A percentile compares a stretch with the other conserved stretches of the same genome.
Evolutionary conservation across 2,797 vertebrate genomes (phyloP).

Genomic region (Neomorphus geoffroyi): DNA sequence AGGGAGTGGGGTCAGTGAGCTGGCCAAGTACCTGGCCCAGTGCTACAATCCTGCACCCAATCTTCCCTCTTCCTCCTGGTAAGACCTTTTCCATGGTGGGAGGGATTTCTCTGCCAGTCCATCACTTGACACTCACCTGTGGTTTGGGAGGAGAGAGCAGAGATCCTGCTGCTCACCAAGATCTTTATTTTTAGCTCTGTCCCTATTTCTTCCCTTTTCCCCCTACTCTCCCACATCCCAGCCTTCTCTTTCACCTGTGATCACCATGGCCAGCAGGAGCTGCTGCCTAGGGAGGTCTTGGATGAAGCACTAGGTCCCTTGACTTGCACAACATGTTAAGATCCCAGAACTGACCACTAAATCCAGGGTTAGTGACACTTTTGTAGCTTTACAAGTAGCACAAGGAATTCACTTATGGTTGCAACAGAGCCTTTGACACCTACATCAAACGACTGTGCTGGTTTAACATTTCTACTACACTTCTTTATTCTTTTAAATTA

Average conservation of each 20-base stretch:
- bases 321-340: not conserved
- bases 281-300: not conserved
- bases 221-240: not conserved
- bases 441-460: not conserved
- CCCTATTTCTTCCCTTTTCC: not conserved
- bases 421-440: not conserved
- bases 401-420: accelerated
- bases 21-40: not conserved
- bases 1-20: accelerated
- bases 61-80: not conserved
- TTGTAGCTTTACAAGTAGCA: not conserved
- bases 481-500: slow-evolving; percentile 66
- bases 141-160: accelerated
- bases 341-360: not conserved
- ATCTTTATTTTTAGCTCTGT: not conserved
- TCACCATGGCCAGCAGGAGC: accelerated
- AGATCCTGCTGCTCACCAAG: not conserved
- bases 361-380: not conserved
- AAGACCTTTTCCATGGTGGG: not conserved
- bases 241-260: not conserved
- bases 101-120: not conserved
- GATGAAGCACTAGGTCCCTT: not conserved
- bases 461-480: not conserved
- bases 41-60: accelerated
- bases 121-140: accelerated